Percentiles rank a stretch among this genome's conserved stretches.
These are phyloP conservation scores for Latrodectus geometricus DNA, from an alignment of 1,140 invertebrate genomes.

Conservation along the genomic window DNA sequence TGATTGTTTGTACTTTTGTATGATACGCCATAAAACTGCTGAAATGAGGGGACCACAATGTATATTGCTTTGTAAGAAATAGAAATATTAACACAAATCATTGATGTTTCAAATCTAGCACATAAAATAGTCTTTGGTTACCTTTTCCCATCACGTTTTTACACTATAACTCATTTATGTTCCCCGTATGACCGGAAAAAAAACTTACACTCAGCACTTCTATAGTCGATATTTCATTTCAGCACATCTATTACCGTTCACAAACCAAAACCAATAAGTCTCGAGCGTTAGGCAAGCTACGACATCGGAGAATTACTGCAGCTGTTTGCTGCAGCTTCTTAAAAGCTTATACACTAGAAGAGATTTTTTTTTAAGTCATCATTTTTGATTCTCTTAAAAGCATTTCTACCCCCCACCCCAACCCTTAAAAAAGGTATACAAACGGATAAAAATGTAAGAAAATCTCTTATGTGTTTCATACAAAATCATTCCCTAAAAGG, in stretches of 20 bases:
- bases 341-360: not conserved
- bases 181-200: not conserved
- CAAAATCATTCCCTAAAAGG: conserved; percentile 51
- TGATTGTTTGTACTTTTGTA: too few relatives aligned
- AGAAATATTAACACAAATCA: too few relatives aligned
- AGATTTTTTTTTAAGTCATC: not conserved
- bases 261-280: conserved; percentile 7
- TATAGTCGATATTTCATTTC: not conserved
- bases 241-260: not conserved
- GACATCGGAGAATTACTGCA: not conserved
- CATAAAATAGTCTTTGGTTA: not conserved
- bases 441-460: conserved; percentile 7
- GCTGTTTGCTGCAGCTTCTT: conserved; percentile 4
- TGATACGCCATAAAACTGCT: too few relatives aligned
- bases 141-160: not conserved
- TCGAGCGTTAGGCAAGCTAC: conserved; percentile 30
- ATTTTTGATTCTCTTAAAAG: conserved; percentile 45
- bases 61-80: too few relatives aligned
- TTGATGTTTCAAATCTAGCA: too few relatives aligned
- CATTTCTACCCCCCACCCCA: conserved; percentile 1
- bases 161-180: not conserved
- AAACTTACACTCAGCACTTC: not conserved
- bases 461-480: not conserved
- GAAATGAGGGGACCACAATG: too few relatives aligned
- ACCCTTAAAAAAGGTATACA: not conserved